A percentile compares a stretch with the other conserved stretches of the same genome.
These are phyloP conservation scores for Trachythela sp. DNA, from an alignment of 64 coral and sea anemone species.

Conservation along the genomic window DNA sequence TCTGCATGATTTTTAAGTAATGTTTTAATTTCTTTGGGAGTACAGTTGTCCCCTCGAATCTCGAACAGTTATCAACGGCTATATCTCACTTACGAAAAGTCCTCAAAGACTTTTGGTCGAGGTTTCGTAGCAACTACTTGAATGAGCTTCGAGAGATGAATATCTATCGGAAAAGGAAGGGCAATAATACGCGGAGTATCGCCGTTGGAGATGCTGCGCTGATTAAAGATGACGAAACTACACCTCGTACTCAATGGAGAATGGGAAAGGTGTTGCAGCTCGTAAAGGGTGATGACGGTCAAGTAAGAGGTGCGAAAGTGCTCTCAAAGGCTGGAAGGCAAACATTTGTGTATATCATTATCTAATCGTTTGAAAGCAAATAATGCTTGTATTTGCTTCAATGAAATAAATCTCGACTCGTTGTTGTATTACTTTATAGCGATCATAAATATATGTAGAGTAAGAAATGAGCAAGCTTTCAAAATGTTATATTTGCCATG, in stretches of 20 bases:
- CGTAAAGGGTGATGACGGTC: background rate
- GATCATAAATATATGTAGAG: too few species aligned
- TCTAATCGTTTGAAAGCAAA: too few species aligned
- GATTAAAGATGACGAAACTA: background rate
- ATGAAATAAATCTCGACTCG: too few species aligned
- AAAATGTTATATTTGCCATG: too few species aligned
- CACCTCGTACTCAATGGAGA: background rate
- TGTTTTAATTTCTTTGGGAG: too few species aligned
- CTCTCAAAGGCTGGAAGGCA: background rate
- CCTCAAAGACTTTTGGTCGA: too few species aligned
- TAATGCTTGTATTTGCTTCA: too few species aligned
- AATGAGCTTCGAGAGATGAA: background rate
- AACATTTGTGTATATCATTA: background rate
- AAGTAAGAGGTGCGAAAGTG: background rate
- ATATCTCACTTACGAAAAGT: background rate
- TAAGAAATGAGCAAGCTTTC: too few species aligned
- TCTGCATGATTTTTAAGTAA: too few species aligned
- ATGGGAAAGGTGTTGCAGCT: background rate
- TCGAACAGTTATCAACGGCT: background rate
- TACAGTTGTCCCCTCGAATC: too few species aligned
- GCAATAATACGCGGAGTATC: background rate
- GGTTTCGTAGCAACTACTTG: background rate
- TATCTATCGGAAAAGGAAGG: background rate
- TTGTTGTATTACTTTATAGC: too few species aligned
- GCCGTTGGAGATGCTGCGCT: background rate